Evolutionary conservation across 1,140 invertebrate genomes (phyloP).

Genomic region (Drosophila navojoa): DNA sequence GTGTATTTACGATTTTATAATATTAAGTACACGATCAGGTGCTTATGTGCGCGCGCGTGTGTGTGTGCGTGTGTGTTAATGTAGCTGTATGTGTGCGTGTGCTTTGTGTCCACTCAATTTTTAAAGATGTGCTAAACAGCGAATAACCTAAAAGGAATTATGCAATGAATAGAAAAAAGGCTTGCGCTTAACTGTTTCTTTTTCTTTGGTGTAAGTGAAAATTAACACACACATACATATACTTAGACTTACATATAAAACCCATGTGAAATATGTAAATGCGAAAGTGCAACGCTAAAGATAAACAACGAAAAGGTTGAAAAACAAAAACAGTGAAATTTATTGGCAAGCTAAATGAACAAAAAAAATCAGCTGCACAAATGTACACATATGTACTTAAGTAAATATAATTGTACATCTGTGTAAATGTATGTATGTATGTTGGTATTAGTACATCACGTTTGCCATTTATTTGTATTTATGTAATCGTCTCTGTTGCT

Average conservation of each 20-base stretch:
- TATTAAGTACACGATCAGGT: conserved; percentile 26
- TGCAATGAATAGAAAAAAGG: conserved; percentile 45
- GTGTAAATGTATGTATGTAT: neutral
- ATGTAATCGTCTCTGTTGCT: neutral
- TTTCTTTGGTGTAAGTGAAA: conserved; percentile 51
- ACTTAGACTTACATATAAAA: neutral
- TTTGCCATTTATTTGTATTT: conserved; percentile 13
- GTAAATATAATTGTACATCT: too few relatives aligned
- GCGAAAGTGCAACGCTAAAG: neutral
- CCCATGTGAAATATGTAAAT: neutral
- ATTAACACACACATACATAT: conserved; percentile 25
- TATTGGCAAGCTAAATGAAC: conserved; percentile 4
- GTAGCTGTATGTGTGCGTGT: conserved; percentile 1
- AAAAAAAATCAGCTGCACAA: conserved; percentile 13
- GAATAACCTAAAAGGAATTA: conserved; percentile 51
- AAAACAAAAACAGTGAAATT: neutral
- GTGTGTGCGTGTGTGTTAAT: conserved; percentile 19
- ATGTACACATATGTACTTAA: neutral
- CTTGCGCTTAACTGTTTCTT: conserved; percentile 31
- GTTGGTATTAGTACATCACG: neutral
- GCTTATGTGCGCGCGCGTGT: neutral
- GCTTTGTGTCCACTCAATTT: conserved; percentile 14
- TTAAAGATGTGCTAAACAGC: conserved; percentile 41
- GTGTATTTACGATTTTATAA: conserved; percentile 45
- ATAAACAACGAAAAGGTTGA: conserved; percentile 9